Percentiles rank a stretch among this genome's conserved stretches.
Conservation (phyloP, 2,113 vertebrate species). For the Smithornis capensis region DNA sequence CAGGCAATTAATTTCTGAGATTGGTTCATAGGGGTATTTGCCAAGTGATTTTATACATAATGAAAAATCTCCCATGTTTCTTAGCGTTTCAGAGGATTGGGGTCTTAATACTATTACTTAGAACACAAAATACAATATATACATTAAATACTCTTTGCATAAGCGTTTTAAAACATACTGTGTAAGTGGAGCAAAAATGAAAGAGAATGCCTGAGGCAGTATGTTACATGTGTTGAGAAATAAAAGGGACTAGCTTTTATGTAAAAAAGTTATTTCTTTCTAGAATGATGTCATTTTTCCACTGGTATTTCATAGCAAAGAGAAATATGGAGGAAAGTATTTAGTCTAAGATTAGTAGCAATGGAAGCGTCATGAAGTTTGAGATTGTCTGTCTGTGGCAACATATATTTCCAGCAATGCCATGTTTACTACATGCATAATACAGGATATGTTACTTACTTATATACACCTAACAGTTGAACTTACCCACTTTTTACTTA, state of each 20-base stretch:
- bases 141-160: neutral
- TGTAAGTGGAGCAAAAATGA: neutral
- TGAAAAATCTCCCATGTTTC: neutral
- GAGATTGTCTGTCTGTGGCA: neutral
- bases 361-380: neutral
- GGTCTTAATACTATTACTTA: neutral
- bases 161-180: neutral
- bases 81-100: neutral
- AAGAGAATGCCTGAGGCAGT: neutral
- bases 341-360: neutral
- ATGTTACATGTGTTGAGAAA: neutral
- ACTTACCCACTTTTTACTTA: neutral
- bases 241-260: neutral
- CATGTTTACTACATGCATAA: neutral
- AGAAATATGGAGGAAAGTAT: neutral
- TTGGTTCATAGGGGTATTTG: neutral
- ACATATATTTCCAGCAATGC: neutral
- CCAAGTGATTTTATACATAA: neutral
- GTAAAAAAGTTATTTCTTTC: neutral
- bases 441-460: neutral
- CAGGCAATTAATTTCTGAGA: neutral
- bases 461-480: neutral
- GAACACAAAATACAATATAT: neutral
- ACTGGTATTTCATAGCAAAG: neutral
- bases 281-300: neutral